These are phyloP conservation scores for Smutsia gigantea DNA, from an alignment of 2,797 vertebrate species.

Conservation along the genomic window DNA sequence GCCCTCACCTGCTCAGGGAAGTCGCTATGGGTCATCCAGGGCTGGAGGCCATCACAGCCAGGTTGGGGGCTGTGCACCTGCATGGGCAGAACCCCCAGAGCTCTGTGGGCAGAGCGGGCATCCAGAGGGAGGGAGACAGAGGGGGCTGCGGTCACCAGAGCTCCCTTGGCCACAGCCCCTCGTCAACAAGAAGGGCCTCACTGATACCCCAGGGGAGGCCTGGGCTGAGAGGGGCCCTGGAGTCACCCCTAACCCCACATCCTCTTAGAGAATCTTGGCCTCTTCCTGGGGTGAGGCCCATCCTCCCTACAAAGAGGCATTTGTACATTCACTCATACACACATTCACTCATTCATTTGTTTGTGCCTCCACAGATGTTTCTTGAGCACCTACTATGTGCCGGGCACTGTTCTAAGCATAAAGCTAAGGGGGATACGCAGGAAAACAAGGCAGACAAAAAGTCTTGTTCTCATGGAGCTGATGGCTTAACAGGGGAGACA, in stretches of 20 bases:
- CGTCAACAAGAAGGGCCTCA: background rate
- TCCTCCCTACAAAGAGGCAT: background rate
- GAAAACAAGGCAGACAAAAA: background rate
- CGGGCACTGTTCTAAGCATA: background rate
- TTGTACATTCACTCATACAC: background rate
- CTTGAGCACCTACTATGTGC: background rate
- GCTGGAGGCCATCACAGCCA: background rate
- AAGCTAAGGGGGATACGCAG: fast-evolving
- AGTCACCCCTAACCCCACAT: background rate
- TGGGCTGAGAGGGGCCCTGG: background rate
- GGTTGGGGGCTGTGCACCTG: background rate
- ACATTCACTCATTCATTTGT: background rate
- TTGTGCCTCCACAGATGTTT: background rate
- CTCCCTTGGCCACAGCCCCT: background rate
- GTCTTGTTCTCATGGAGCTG: background rate
- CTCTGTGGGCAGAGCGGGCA: background rate
- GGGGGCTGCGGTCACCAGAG: background rate
- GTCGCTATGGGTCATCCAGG: background rate
- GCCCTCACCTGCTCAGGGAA: background rate
- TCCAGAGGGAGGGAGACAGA: background rate
- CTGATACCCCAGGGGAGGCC: background rate
- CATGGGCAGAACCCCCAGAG: background rate
- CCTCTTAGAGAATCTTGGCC: background rate
- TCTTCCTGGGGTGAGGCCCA: background rate
- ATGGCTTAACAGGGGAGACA: background rate